Conservation (phyloP, 2,113 vertebrate species). For the Rafetus swinhoei region DNA sequence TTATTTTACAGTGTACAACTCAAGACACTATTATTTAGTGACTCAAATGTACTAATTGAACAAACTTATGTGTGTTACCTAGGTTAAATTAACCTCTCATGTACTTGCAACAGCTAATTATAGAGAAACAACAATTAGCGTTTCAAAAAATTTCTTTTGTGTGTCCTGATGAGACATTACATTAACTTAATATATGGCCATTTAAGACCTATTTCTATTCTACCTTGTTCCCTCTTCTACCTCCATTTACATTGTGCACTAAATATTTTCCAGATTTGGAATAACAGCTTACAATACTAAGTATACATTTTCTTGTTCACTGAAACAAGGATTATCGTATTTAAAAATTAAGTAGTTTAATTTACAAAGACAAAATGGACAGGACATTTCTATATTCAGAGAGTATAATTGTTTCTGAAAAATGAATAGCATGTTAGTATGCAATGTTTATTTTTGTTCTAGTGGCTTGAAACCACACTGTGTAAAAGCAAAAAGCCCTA, state of each 20-base stretch:
- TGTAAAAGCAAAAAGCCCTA: neutral
- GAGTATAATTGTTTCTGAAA: neutral
- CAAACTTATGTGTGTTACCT: neutral
- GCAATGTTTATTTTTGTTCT: neutral
- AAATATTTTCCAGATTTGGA: neutral
- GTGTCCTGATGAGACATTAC: neutral
- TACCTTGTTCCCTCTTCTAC: neutral
- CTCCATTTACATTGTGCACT: neutral
- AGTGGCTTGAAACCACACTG: neutral
- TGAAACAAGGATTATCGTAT: neutral
- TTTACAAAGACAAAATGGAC: neutral
- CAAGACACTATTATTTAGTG: neutral
- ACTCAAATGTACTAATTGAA: neutral
- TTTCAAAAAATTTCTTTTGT: neutral
- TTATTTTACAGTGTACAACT: neutral
- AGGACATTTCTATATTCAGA: neutral
- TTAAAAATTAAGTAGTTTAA: neutral
- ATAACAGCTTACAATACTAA: neutral
- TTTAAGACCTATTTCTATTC: neutral
- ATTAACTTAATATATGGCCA: neutral
- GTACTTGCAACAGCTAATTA: neutral
- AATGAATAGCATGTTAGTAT: neutral
- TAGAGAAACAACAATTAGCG: neutral
- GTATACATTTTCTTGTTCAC: neutral
- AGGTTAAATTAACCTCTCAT: neutral